These are phyloP conservation scores for Theodoxus fluviatilis DNA, from an alignment of 2,888 invertebrate genomes.

Conservation along the genomic window DNA sequence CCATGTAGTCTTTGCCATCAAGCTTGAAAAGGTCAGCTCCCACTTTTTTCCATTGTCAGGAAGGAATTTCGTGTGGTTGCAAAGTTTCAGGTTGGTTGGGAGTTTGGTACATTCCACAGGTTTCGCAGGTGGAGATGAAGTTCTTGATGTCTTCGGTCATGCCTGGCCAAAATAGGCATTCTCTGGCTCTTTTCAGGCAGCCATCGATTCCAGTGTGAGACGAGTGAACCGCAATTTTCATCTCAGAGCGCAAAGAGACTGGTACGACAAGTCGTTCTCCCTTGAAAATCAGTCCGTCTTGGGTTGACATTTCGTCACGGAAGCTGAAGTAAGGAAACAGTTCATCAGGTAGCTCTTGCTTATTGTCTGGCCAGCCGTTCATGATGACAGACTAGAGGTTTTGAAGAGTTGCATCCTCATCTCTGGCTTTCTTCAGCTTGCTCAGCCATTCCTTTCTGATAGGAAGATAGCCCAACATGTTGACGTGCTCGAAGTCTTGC, in stretches of 20 bases:
- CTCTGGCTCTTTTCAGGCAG: too few relatives aligned
- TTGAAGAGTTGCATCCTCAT: slow-evolving; percentile 35
- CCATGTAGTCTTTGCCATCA: neutral
- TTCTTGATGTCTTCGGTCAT: slow-evolving; percentile 13
- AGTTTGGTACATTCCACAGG: neutral
- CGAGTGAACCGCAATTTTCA: too few relatives aligned
- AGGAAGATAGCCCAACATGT: slow-evolving; percentile 27
- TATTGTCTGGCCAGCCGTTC: slow-evolving; percentile 33
- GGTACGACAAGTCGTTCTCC: too few relatives aligned
- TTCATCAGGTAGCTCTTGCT: slow-evolving; percentile 24
- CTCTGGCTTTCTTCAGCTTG: slow-evolving; percentile 26
- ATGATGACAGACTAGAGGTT: slow-evolving; percentile 22
- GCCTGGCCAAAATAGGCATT: slow-evolving; percentile 18
- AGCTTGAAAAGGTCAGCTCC: neutral
- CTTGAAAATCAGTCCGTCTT: slow-evolving; percentile 34
- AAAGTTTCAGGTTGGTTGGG: neutral
- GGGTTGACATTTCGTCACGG: slow-evolving; percentile 32
- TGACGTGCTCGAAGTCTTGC: slow-evolving; percentile 21
- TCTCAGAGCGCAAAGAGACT: too few relatives aligned
- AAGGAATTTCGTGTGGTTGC: slow-evolving; percentile 7
- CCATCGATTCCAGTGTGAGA: too few relatives aligned
- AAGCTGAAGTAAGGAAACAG: slow-evolving; percentile 31
- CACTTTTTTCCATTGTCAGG: neutral
- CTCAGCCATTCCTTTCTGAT: slow-evolving; percentile 25
- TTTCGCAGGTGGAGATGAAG: neutral